phyloP scores from a whole-genome alignment of 2,113 vertebrate species.

The Pardalotus punctatus region DNA sequence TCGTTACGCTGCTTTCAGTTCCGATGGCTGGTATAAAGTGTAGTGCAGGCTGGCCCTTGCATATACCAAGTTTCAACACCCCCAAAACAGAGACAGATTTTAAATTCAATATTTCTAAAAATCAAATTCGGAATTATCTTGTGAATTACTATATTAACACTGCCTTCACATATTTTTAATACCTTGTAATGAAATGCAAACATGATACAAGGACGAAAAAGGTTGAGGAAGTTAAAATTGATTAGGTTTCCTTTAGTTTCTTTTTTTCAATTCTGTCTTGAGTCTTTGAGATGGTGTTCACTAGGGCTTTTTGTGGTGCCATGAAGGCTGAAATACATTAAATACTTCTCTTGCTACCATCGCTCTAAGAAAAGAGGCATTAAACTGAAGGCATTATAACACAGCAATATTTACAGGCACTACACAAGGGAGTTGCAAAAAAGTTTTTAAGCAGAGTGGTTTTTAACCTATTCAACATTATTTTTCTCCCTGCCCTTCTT shows the following conservation, averaged over 20 bases:
- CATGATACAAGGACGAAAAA: neutral
- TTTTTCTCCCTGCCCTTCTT: neutral
- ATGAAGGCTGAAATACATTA: neutral
- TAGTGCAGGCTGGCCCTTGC: neutral
- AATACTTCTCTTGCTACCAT: neutral
- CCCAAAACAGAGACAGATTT: neutral
- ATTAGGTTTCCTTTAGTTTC: neutral
- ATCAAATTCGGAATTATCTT: neutral
- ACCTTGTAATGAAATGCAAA: neutral
- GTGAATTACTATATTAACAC: accelerated
- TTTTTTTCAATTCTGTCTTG: neutral
- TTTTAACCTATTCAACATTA: neutral
- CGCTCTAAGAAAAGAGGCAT: neutral
- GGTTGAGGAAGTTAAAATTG: neutral
- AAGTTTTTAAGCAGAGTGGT: neutral
- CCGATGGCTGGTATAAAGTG: neutral
- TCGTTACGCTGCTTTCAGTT: accelerated
- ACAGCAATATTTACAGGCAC: neutral
- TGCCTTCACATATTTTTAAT: neutral
- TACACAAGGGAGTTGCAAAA: neutral
- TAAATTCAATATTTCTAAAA: neutral
- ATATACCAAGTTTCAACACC: neutral
- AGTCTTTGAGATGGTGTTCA: neutral
- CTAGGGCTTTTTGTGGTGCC: neutral
- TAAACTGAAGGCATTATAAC: neutral